Evolutionary conservation across 2,797 vertebrate genomes (phyloP).

Genomic region (Catamblyrhynchus diadema): DNA sequence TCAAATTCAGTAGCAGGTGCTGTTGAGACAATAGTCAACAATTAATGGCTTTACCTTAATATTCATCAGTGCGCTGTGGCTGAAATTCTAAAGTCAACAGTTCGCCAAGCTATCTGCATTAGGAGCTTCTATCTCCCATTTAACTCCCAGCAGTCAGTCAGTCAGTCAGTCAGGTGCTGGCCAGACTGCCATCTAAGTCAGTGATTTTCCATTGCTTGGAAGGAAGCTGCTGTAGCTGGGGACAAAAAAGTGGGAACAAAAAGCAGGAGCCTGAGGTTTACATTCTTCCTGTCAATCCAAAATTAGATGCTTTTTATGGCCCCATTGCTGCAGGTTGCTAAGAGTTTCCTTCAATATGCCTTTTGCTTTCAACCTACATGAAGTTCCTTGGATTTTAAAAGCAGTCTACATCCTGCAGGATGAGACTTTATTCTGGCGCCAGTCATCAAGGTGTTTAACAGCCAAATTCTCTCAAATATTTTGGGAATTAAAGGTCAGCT

Average conservation of each 20-base stretch:
- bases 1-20: neutral
- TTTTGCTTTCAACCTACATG: neutral
- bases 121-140: neutral
- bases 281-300: neutral
- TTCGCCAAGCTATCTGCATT: neutral
- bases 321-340: neutral
- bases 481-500: neutral
- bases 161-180: neutral
- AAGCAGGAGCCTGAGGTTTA: neutral
- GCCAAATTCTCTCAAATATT: neutral
- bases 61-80: neutral
- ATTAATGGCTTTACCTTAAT: slow-evolving; percentile 1
- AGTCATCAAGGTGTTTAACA: neutral
- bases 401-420: neutral
- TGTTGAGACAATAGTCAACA: neutral
- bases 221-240: neutral
- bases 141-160: neutral
- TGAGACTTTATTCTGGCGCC: slow-evolving; percentile 20
- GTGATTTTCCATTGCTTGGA: slow-evolving; percentile 3
- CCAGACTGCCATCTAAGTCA: neutral
- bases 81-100: neutral
- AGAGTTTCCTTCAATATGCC: neutral
- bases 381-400: neutral
- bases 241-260: neutral
- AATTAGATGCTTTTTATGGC: neutral